phyloP scores from a whole-genome alignment of 2,797 vertebrate species.

The Alectoris magna region DNA sequence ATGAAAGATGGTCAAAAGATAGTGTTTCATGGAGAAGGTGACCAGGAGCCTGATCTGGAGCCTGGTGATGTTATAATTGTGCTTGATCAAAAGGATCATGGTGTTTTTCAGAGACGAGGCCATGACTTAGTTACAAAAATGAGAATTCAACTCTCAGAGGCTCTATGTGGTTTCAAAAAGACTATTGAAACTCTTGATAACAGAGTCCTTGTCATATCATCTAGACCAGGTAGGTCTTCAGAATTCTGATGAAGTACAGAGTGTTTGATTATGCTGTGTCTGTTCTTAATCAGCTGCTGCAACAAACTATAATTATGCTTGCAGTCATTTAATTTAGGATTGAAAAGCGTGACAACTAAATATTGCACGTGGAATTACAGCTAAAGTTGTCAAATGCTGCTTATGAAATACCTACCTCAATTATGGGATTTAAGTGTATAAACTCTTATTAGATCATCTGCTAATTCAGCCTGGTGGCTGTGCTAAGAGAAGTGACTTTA shows the following conservation, averaged over 20 bases:
- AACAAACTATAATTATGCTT: background rate
- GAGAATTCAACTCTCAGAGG: constrained; percentile 91
- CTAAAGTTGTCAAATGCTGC: background rate
- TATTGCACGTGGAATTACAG: fast-evolving
- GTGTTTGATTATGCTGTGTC: background rate
- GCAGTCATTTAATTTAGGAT: background rate
- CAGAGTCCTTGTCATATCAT: constrained; percentile 85
- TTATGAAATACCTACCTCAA: background rate
- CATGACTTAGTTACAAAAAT: constrained; percentile 90
- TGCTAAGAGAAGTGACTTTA: background rate
- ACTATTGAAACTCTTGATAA: constrained; percentile 89
- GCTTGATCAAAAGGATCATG: constrained; percentile 93
- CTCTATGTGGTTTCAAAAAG: constrained; percentile 94
- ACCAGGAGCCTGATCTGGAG: constrained; percentile 96
- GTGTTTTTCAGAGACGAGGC: constrained; percentile 87
- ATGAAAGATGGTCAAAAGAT: constrained; percentile 97
- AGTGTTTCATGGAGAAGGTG: constrained; percentile 93
- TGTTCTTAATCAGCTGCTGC: background rate
- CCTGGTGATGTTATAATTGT: constrained; percentile 94
- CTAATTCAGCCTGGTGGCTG: background rate
- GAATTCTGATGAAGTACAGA: fast-evolving
- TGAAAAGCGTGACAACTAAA: background rate
- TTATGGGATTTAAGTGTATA: background rate
- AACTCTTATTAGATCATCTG: background rate
- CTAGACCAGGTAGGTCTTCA: constrained; percentile 83